Evolutionary conservation across 2,113 vertebrate genomes (phyloP), one percentile per base, ranked within the genome.

Genomic region (Hypocryptadius cinnamomeus): DNA sequence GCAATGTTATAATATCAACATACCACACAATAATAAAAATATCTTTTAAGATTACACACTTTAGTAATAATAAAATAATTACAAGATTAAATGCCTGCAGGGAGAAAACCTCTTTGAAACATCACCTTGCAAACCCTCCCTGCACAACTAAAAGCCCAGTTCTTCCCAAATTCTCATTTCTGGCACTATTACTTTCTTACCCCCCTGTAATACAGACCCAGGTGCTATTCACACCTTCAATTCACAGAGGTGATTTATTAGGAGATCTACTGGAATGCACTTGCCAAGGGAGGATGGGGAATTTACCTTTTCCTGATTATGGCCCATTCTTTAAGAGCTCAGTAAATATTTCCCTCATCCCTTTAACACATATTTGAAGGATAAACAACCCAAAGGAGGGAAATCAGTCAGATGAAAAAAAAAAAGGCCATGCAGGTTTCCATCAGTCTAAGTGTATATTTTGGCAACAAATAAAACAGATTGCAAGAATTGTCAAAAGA

Each of bases 261-360:
- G 40, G 31, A 88, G 51, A 78, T 42, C 45, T 17, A 30, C n/a
- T 50, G 42, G 89, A 94, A 73, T 7, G 24, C 25, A 54, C 88
- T 90, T 71, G 68, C 79, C 79, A 51, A 79, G 51, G 64, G 21
- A 94, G 64, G 87, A 66, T 17, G 39, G 82, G 15, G 39, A 88
- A 87, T 93, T 88, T 79, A 61, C 76, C 72, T 94, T 88, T 94
- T 70, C 63, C 61, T 50, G 56, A 87, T 94, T 85, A 89, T 51
- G 51, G 59, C 64, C 76, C 69, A 73, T 85, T 92, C 91, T 87
- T 89, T 89, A 94, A 87, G 60, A 91, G 89, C 79, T 91, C 87
- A 24, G 89, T 57, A 95, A 91, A 85, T 93, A 79, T 82, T 92
- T 93, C 40, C 79, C 64, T 95, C 79, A 87, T 78, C 63, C 40